Conservation (phyloP, 1,140 invertebrate genomes). For the Polyergus mexicanus region DNA sequence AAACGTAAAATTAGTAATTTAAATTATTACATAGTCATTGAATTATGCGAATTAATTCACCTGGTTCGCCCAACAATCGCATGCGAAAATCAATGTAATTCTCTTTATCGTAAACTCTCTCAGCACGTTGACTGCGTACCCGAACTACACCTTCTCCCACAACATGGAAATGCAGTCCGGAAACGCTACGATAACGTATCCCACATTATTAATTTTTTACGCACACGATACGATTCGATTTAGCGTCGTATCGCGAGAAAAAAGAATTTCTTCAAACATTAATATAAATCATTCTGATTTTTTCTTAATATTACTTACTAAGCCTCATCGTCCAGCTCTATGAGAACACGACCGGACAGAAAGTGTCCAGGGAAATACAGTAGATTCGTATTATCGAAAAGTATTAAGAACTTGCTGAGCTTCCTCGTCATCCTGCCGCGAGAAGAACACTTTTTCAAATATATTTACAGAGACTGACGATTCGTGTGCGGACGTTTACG, state of each 20-base stretch:
- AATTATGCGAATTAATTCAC: conserved; percentile 84
- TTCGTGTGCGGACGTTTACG: conserved; percentile 55
- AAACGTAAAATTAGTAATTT: neutral
- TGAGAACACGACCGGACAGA: conserved; percentile 95
- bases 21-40: neutral
- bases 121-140: conserved; percentile 92
- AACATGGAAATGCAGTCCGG: conserved; percentile 97
- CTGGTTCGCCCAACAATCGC: conserved; percentile 95
- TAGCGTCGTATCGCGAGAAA: neutral
- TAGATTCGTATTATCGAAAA: conserved; percentile 97
- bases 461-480: conserved; percentile 14
- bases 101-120: conserved; percentile 95
- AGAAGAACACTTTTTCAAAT: neutral
- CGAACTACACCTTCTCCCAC: conserved; percentile 96
- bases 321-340: conserved; percentile 97
- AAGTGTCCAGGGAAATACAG: conserved; percentile 97
- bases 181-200: conserved; percentile 80
- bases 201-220: conserved; percentile 31
- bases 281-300: neutral
- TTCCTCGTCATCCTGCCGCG: conserved; percentile 92
- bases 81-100: conserved; percentile 98
- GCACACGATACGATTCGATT: neutral
- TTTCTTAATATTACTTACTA: conserved; percentile 85
- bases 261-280: neutral
- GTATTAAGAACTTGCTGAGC: conserved; percentile 96